phyloP scores from a whole-genome alignment of 2,888 invertebrate species.

The Nephrotoma flavescens region DNA sequence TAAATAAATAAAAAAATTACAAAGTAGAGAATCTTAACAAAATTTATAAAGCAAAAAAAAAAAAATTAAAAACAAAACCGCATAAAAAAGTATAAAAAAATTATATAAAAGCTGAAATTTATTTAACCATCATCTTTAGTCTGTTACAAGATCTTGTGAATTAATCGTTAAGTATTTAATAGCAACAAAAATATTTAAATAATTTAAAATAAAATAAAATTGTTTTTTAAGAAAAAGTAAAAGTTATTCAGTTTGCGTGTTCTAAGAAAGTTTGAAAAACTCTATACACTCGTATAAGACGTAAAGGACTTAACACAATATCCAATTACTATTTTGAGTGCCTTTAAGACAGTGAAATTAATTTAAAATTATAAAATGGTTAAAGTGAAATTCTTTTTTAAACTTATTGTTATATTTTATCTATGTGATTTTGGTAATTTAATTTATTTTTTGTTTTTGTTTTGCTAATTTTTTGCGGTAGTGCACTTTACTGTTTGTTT shows the following conservation, averaged over 20 bases:
- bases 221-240: background rate
- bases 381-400: conserved; percentile 1
- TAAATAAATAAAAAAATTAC: background rate
- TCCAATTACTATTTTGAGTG: background rate
- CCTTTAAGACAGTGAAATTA: background rate
- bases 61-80: background rate
- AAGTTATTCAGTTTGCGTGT: background rate
- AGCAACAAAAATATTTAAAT: background rate
- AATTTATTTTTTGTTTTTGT: background rate
- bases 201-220: background rate
- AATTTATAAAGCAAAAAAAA: background rate
- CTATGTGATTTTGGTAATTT: background rate
- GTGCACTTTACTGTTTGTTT: background rate
- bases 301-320: background rate
- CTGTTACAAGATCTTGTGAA: background rate
- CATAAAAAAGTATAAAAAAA: background rate
- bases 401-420: background rate
- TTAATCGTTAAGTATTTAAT: background rate
- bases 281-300: background rate
- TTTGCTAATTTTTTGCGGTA: background rate
- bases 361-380: background rate
- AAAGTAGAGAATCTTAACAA: background rate
- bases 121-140: background rate
- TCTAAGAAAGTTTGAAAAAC: background rate
- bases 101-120: conserved; percentile 2